Percentiles rank a stretch among this genome's conserved stretches.
phyloP scores from a whole-genome alignment of 2,888 invertebrate species.

The Neuroscelio doddi region DNA sequence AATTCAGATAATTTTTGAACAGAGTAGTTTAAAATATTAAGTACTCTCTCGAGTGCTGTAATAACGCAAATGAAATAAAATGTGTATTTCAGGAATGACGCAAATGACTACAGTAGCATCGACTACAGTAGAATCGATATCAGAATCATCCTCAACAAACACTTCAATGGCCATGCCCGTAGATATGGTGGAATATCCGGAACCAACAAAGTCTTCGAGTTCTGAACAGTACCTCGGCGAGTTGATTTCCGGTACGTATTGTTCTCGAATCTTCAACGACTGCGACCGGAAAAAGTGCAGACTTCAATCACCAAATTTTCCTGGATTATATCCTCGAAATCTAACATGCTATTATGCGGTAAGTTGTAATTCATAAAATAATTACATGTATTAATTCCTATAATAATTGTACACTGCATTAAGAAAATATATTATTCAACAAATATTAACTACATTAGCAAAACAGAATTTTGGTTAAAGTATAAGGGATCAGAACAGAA shows the following conservation, averaged over 20 bases:
- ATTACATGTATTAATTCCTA: too few relatives aligned
- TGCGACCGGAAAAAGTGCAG: constrained; percentile 92
- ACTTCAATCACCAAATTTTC: constrained; percentile 93
- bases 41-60: too few relatives aligned
- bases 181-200: constrained; percentile 65
- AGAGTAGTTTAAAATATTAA: too few relatives aligned
- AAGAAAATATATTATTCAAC: too few relatives aligned
- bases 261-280: constrained; percentile 93
- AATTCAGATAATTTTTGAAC: too few relatives aligned
- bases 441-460: too few relatives aligned
- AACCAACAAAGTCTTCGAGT: constrained; percentile 60
- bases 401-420: too few relatives aligned
- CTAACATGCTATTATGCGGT: constrained; percentile 96
- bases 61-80: neutral
- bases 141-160: constrained; percentile 59
- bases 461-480: too few relatives aligned
- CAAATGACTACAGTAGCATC: constrained; percentile 54
- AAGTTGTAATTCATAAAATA: constrained; percentile 49
- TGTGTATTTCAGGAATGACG: constrained; percentile 59
- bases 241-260: constrained; percentile 92
- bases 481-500: constrained; percentile 33
- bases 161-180: constrained; percentile 62
- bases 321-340: constrained; percentile 93
- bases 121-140: constrained; percentile 53
- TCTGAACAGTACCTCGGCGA: constrained; percentile 85